Conservation (phyloP, 1,140 invertebrate species). For the Aphaenogaster rudis region DNA sequence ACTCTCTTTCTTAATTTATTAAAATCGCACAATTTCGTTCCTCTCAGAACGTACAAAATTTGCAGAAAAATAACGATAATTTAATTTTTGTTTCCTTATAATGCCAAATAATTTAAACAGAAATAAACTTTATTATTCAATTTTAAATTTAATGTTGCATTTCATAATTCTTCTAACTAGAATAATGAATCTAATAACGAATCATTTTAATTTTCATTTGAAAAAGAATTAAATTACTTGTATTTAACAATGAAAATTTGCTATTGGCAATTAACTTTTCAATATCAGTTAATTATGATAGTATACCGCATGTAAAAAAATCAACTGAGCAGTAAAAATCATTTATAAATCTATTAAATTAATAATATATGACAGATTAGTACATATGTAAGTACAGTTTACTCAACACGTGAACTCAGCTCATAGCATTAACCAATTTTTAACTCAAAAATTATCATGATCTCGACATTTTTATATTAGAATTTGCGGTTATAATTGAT, state of each 20-base stretch:
- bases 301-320: background rate
- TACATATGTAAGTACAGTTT: background rate
- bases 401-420: background rate
- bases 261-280: background rate
- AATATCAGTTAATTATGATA: background rate
- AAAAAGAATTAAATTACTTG: background rate
- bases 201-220: background rate
- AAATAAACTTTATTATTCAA: background rate
- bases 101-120: background rate
- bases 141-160: slow-evolving; percentile 1
- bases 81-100: slow-evolving; percentile 7
- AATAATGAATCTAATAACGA: background rate
- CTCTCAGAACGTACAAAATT: slow-evolving; percentile 12
- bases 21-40: slow-evolving; percentile 28
- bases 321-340: background rate
- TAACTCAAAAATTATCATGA: background rate
- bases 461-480: background rate
- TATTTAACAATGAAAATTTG: background rate
- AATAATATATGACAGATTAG: background rate
- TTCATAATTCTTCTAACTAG: background rate
- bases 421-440: background rate
- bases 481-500: slow-evolving; percentile 10
- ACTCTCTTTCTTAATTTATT: slow-evolving; percentile 35
- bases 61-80: slow-evolving; percentile 25
- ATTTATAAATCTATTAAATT: background rate